These are phyloP conservation scores for Pinctada fucata DNA, from an alignment of 2,888 invertebrate species.

Conservation along the genomic window DNA sequence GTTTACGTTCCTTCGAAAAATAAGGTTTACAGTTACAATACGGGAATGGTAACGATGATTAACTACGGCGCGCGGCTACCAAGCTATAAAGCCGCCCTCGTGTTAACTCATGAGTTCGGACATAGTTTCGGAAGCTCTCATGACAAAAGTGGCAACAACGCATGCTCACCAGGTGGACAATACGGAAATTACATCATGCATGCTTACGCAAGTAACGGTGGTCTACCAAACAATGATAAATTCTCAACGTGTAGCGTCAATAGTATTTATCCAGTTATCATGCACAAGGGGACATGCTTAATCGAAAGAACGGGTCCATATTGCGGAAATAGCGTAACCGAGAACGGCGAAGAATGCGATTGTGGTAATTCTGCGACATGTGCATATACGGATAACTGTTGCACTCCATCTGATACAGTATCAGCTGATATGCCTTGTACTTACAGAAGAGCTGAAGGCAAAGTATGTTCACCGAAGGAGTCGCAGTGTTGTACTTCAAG, in stretches of 20 bases:
- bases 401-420: constrained; percentile 53
- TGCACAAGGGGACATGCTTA: constrained; percentile 63
- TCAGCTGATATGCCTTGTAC: constrained; percentile 60
- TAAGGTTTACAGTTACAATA: constrained; percentile 59
- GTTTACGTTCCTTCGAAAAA: constrained; percentile 20
- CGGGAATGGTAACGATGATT: constrained; percentile 56
- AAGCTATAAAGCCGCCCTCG: constrained; percentile 50
- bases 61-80: constrained; percentile 54
- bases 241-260: constrained; percentile 68
- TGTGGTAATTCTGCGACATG: constrained; percentile 58
- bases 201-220: constrained; percentile 56
- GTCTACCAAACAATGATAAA: constrained; percentile 60
- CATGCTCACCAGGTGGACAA: constrained; percentile 50
- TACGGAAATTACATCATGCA: constrained; percentile 68
- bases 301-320: constrained; percentile 32
- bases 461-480: constrained; percentile 55
- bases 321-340: constrained; percentile 68
- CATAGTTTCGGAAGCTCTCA: constrained; percentile 71
- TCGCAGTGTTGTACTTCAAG: constrained; percentile 55
- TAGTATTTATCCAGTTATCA: constrained; percentile 64
- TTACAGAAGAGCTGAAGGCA: constrained; percentile 50
- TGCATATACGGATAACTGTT: constrained; percentile 54
- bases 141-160: constrained; percentile 45
- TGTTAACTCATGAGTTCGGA: constrained; percentile 68
- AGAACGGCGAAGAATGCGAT: constrained; percentile 66